phyloP scores from a whole-genome alignment of 1,140 invertebrate genomes.

The Globodera ellingtonae region DNA sequence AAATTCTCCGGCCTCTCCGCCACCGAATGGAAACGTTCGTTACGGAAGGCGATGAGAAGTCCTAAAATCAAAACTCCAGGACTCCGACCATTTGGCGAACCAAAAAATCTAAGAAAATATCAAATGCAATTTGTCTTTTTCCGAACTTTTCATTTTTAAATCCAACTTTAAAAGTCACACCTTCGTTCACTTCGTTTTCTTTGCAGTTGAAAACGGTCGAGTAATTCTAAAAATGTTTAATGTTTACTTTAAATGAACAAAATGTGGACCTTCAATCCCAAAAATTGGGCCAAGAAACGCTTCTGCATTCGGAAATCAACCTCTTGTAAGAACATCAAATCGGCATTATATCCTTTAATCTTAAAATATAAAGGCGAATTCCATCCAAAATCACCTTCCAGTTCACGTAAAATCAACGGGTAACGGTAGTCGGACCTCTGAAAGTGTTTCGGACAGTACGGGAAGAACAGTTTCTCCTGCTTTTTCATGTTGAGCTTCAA shows the following conservation, averaged over 20 bases:
- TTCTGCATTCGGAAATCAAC: conserved; percentile 31
- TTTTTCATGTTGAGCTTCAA: conserved; percentile 13
- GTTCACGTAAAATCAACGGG: conserved; percentile 30
- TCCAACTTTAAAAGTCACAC: neutral
- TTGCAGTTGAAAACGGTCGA: conserved; percentile 26
- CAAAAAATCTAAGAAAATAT: too few relatives aligned
- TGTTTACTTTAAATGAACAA: neutral
- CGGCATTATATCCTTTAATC: conserved; percentile 35
- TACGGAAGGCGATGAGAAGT: conserved; percentile 23
- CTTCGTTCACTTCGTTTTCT: conserved; percentile 39
- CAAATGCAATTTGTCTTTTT: too few relatives aligned
- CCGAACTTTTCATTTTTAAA: too few relatives aligned
- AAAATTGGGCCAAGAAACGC: conserved; percentile 26
- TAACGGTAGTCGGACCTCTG: conserved; percentile 30
- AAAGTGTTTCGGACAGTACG: conserved; percentile 33
- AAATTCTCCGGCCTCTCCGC: conserved; percentile 1
- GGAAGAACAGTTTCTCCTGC: conserved; percentile 34
- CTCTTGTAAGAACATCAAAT: conserved; percentile 34
- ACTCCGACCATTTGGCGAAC: too few relatives aligned
- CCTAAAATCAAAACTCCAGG: neutral
- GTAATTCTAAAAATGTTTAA: conserved; percentile 24
- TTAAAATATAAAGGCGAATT: conserved; percentile 1
- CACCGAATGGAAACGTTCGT: neutral
- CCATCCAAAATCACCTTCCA: conserved; percentile 24
- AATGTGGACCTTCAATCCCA: conserved; percentile 23